Evolutionary conservation across 2,888 invertebrate genomes (phyloP), one percentile per base, ranked within the genome.

Genomic region (Orthonevra nobilis): DNA sequence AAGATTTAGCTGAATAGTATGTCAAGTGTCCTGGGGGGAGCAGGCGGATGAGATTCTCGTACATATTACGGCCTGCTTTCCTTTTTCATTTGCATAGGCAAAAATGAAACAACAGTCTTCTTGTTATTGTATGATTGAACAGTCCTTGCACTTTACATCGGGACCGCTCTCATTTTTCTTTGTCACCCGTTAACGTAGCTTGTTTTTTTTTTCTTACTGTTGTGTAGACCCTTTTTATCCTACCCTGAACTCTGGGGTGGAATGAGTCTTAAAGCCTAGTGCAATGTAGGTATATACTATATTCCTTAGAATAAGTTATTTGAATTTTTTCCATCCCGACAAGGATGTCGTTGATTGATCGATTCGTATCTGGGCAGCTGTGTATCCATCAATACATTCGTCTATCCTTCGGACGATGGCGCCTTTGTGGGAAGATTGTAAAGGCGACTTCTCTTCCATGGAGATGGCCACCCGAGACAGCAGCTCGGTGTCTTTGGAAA

Each of bases 121-220:
- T 42, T 75, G 52, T 68, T 61, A 69, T 56, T 69, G 40, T 75
- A 50, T 56, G 48, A 56, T 56, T 75, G 75, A 69, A 68, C 50
- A 75, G 75, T 69, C 61, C 75, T 69, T 75, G 75, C 61, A 61
- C 61, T 75, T 63, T 56, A 50, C 28, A 46, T 34, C 14, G 38
- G 42, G 34, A 52, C 44, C 23, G 50, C 58, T 63, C 40, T 48
- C 48, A 19, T 28, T 50, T 56, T 56, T 56, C 36, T 56, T 69
- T 69, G 68, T 56, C 30, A 54, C 26, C 19, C 44, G n/a, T 70
- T 61, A 36, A 9, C 6, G 12, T 28, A 23, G 23, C 7, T 3
- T 12, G 3, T 32, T 15, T 52, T n/a, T 28, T 20, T 12, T 46
- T 38, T 34, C 9, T 17, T 42, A 10, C 19, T 17, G 12, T 36